Evolutionary conservation across 2,888 invertebrate species (phyloP).

Genomic region (Eupithecia subfuscata): DNA sequence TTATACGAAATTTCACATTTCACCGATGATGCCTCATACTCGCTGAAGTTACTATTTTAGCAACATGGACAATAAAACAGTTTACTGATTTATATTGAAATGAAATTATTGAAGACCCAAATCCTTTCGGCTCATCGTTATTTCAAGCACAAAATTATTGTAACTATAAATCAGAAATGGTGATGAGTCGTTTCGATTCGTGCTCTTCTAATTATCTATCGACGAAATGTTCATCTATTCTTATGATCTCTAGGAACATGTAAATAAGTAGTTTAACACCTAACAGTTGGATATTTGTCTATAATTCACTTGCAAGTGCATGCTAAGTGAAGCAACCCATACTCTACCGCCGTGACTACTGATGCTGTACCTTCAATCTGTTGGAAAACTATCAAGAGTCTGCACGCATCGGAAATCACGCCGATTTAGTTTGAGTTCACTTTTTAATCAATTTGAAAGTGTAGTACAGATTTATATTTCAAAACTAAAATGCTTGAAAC

Average conservation of each 20-base stretch:
- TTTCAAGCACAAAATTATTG: conserved; percentile 19
- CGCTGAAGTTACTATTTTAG: background rate
- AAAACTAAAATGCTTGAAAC: conserved; percentile 39
- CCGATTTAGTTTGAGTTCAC: conserved; percentile 3
- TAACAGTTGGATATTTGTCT: conserved; percentile 31
- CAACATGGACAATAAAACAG: conserved; percentile 38
- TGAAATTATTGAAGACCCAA: conserved; percentile 30
- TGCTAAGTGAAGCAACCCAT: background rate
- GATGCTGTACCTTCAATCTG: background rate
- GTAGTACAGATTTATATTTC: conserved; percentile 36
- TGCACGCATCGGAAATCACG: conserved; percentile 5
- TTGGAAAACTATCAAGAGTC: background rate
- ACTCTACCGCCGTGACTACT: conserved; percentile 11
- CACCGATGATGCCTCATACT: conserved; percentile 13
- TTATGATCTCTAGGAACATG: conserved; percentile 44
- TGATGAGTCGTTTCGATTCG: conserved; percentile 31
- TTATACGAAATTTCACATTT: conserved; percentile 27
- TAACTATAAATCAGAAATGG: conserved; percentile 20
- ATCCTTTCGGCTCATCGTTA: conserved; percentile 36
- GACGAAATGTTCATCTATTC: conserved; percentile 39
- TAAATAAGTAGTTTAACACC: conserved; percentile 41
- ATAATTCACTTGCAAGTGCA: conserved; percentile 33
- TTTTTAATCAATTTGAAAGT: conserved; percentile 22
- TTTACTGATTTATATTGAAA: conserved; percentile 47
- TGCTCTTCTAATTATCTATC: conserved; percentile 16